Evolutionary conservation across 2,113 vertebrate species (phyloP).

Genomic region (Butorides virescens): DNA sequence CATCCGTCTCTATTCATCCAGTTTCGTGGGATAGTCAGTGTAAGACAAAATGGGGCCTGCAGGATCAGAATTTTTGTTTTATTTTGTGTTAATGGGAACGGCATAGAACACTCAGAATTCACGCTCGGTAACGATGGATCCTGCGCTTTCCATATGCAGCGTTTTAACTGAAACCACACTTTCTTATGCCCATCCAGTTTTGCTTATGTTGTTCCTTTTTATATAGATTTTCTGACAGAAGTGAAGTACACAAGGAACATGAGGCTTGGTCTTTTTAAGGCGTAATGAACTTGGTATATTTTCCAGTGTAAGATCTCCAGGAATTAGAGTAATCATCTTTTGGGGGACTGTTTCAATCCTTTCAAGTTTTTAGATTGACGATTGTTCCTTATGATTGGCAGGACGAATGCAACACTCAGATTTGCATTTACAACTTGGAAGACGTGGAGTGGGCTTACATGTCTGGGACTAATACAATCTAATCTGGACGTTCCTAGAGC

Average conservation of each 20-base stretch:
- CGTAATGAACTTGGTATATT: not conserved
- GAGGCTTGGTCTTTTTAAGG: not conserved
- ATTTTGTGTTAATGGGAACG: not conserved
- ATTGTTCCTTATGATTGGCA: not conserved
- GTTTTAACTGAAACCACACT: not conserved
- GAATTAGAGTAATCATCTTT: not conserved
- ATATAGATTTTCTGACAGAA: not conserved
- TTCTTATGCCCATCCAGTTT: not conserved
- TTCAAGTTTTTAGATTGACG: not conserved
- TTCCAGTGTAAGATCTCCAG: not conserved
- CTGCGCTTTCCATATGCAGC: not conserved
- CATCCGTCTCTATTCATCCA: not conserved
- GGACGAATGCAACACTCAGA: not conserved
- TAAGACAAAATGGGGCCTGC: not conserved
- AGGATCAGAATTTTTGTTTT: not conserved
- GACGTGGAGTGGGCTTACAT: not conserved
- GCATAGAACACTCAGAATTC: not conserved
- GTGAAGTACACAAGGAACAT: not conserved
- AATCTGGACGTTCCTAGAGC: not conserved
- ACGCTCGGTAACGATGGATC: not conserved
- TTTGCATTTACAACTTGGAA: not conserved
- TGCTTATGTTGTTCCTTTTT: not conserved
- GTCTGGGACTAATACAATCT: not conserved
- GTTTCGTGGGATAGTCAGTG: not conserved
- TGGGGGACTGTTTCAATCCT: not conserved